Percentiles rank a stretch among this genome's conserved stretches.
These are phyloP conservation scores for Catharus minimus DNA, from an alignment of 2,113 vertebrate genomes.

Conservation along the genomic window DNA sequence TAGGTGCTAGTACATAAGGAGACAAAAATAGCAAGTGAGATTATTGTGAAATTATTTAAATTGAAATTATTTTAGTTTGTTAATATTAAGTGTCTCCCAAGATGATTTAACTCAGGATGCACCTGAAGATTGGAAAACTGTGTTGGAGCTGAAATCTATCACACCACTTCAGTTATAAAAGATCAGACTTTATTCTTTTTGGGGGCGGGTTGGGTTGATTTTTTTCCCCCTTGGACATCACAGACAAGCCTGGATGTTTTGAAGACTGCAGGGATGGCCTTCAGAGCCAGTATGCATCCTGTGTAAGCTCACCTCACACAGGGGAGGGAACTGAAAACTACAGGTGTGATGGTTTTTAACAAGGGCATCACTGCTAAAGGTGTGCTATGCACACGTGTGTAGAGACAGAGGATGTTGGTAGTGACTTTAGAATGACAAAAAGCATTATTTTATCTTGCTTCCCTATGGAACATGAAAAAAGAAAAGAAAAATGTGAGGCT, in stretches of 20 bases:
- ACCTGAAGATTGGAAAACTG: not conserved
- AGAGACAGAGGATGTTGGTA: not conserved
- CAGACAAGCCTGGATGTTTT: not conserved
- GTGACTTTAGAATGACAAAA: not conserved
- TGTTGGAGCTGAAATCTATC: not conserved
- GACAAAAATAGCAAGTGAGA: not conserved
- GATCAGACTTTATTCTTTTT: not conserved
- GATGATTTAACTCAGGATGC: not conserved
- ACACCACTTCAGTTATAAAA: not conserved
- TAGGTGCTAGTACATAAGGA: not conserved
- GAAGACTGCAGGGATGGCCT: not conserved
- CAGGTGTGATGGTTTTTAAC: not conserved
- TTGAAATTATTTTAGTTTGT: not conserved
- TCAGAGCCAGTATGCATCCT: not conserved
- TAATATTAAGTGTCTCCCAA: not conserved
- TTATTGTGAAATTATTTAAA: not conserved
- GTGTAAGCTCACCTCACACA: not conserved
- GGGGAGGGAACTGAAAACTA: not conserved
- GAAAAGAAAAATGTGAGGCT: not conserved
- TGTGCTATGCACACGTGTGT: not conserved
- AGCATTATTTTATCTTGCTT: not conserved
- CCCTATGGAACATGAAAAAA: not conserved
- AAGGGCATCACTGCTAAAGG: not conserved
- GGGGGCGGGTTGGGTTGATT: accelerated
- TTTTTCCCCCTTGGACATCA: not conserved